Evolutionary conservation across 2,888 invertebrate species (phyloP), one percentile per base, ranked within the genome.

Genomic region (Bursaphelenchus okinawaensis): DNA sequence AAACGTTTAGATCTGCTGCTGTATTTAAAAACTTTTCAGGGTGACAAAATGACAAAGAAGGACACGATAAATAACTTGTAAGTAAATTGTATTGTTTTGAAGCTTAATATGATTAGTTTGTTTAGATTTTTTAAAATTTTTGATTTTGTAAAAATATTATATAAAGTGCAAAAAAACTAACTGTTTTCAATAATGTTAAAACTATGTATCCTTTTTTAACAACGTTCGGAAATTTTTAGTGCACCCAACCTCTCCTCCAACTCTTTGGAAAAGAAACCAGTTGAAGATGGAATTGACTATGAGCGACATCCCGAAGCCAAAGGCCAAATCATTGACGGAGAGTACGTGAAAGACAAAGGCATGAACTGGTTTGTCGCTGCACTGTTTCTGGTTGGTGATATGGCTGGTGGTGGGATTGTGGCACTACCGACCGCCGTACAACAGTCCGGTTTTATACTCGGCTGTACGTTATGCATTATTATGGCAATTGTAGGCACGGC

Each of bases 401-500:
- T 59, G 60, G 60, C 60, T 16, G 60, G 60, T 12, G 57, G 24
- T 4, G 78, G 78, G 24, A 68, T 79, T 23, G 79, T 79, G 23
- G 79, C 78, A 28, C 57, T 78, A 20, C 78, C 78, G 12, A 79
- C 78, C 0, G 78, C 78, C 20, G 19, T 26, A 28, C 52, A 68
- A 67, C 23, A 20, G n/a, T 51, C 29, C 19, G 56, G 55, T 70
- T 76, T 65, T 68, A 69, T 75, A 69, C 28, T 64, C 12, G 78
- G 78, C 50, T 55, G 78, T 24, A 67, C 68, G 24, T 65, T 78
- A 50, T 69, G 68, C 22, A 56, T 72, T 7, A 55, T 78, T 19
- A 75, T 78, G 71, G 72, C 72, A 23, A 52, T 66, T n/a, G 72
- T 73, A 20, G 73, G 74, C 8, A 73, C 75, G 20, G 71, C 68